Conservation (phyloP, 2,797 vertebrate species). For the Acropternis orthonyx region DNA sequence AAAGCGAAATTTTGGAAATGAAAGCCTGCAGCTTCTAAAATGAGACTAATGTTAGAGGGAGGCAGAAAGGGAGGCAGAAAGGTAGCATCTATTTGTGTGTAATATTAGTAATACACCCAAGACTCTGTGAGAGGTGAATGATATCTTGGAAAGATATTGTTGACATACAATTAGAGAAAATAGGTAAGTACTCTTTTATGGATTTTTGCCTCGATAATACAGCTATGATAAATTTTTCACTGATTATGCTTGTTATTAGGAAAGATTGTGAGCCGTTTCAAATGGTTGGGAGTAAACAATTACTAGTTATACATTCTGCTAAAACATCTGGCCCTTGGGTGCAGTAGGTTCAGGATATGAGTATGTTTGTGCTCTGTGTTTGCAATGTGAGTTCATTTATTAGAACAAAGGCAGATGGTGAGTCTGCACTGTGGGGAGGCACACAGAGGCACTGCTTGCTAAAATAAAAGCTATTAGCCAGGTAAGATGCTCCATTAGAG, state of each 20-base stretch:
- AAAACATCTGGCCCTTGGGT: slow-evolving; percentile 7
- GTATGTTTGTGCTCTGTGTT: background rate
- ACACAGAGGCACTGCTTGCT: background rate
- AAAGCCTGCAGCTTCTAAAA: background rate
- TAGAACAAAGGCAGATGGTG: slow-evolving; percentile 9
- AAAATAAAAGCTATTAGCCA: background rate
- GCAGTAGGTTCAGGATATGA: background rate
- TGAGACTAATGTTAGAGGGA: background rate
- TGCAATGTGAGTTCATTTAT: background rate
- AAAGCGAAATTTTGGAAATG: background rate
- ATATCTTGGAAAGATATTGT: background rate
- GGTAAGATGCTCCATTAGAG: background rate
- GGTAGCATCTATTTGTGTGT: background rate
- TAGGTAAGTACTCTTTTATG: background rate
- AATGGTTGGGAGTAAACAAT: background rate
- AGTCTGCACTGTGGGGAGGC: background rate
- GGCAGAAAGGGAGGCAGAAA: background rate
- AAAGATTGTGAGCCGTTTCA: background rate
- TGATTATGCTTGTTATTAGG: background rate
- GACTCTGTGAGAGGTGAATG: background rate
- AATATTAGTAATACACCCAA: background rate
- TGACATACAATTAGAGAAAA: background rate
- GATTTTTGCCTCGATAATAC: background rate
- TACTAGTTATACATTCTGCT: background rate
- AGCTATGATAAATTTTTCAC: background rate